phyloP scores from a whole-genome alignment of 1,140 invertebrate genomes.

The Cyclargus thomasi region DNA sequence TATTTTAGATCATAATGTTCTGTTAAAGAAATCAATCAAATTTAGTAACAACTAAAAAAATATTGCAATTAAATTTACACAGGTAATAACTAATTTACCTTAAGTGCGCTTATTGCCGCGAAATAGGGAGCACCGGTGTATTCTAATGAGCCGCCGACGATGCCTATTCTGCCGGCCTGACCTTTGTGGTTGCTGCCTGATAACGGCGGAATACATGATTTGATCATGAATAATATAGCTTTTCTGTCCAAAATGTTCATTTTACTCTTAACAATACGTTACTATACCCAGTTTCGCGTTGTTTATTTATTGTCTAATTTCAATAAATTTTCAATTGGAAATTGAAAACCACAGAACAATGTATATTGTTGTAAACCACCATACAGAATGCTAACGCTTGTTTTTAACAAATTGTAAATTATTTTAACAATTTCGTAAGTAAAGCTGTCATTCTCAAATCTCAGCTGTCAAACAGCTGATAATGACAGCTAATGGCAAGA shows the following conservation, averaged over 20 bases:
- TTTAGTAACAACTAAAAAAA: too few species aligned
- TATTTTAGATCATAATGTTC: too few species aligned
- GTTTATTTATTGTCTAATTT: neutral
- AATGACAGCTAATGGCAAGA: neutral
- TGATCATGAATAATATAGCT: conserved; percentile 40
- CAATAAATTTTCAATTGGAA: too few species aligned
- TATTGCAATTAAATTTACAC: too few species aligned
- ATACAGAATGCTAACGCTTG: too few species aligned
- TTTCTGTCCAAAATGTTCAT: conserved; percentile 15
- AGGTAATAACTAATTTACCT: conserved; percentile 69
- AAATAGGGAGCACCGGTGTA: conserved; percentile 98
- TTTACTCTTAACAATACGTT: neutral
- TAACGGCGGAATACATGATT: conserved; percentile 79
- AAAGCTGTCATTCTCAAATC: too few species aligned
- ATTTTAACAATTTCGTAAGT: too few species aligned
- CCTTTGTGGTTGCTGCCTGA: conserved; percentile 86
- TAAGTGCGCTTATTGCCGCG: conserved; percentile 91
- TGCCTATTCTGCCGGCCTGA: conserved; percentile 89
- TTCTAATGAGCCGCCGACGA: conserved; percentile 94
- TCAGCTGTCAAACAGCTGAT: too few species aligned
- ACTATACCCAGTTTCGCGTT: conserved; percentile 16
- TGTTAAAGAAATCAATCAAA: too few species aligned
- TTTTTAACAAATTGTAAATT: too few species aligned
- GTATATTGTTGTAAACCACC: too few species aligned
- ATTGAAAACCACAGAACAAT: too few species aligned